Conservation (phyloP, 2,113 vertebrate species). For the Zingel zingel region DNA sequence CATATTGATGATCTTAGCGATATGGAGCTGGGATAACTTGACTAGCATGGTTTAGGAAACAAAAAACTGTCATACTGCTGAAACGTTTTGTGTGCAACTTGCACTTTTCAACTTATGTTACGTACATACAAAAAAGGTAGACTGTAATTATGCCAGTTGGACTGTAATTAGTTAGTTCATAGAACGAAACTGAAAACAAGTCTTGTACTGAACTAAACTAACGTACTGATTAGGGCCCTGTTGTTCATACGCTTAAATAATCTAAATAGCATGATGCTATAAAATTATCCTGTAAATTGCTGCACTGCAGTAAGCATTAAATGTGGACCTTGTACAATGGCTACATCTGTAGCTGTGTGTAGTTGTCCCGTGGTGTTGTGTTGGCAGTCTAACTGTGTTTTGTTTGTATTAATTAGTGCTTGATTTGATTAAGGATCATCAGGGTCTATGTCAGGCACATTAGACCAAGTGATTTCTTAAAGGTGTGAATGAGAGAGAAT, state of each 20-base stretch:
- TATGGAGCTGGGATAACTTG: background rate
- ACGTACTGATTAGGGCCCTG: too few species aligned
- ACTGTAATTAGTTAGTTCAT: background rate
- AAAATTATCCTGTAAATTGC: background rate
- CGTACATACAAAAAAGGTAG: background rate
- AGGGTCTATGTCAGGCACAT: constrained; percentile 5
- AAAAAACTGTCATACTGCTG: background rate
- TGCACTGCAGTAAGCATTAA: background rate
- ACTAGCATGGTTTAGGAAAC: background rate
- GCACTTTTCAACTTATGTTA: background rate
- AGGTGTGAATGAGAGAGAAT: background rate
- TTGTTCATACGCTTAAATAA: background rate
- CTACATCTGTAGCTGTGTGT: background rate
- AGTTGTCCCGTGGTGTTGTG: background rate
- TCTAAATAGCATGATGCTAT: background rate
- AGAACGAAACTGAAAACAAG: background rate
- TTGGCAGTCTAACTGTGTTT: constrained; percentile 12
- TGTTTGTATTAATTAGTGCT: background rate
- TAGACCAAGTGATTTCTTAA: background rate
- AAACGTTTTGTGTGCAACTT: background rate
- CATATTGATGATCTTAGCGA: background rate
- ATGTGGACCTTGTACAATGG: background rate
- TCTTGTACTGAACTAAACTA: background rate
- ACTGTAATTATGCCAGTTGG: background rate
- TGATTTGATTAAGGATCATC: background rate